A percentile compares a stretch with the other conserved stretches of the same genome.
phyloP scores from a whole-genome alignment of 2,113 vertebrate genomes.

The Crypturellus undulatus region DNA sequence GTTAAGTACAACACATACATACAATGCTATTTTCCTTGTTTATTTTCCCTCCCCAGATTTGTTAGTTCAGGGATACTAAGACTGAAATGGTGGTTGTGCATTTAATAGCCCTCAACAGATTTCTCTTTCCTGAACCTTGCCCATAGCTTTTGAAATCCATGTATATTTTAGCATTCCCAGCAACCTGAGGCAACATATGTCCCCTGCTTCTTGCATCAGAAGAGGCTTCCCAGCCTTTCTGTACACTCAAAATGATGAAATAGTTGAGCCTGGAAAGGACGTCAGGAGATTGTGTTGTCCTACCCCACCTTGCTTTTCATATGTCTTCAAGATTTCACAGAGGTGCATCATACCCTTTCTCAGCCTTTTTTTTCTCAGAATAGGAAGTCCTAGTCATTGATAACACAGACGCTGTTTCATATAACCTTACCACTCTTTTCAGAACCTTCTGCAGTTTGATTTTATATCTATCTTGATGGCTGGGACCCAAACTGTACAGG shows the following conservation, averaged over 20 bases:
- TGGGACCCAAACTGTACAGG: not conserved
- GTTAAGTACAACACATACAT: not conserved
- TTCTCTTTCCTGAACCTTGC: not conserved
- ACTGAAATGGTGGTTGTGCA: not conserved
- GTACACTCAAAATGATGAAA: not conserved
- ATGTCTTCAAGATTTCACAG: not conserved
- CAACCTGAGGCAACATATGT: rapidly evolving
- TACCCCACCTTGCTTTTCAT: not conserved
- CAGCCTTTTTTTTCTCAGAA: not conserved
- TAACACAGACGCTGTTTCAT: not conserved
- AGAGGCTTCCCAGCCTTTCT: not conserved
- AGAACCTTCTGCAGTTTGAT: not conserved
- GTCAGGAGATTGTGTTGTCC: not conserved
- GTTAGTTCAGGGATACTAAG: not conserved
- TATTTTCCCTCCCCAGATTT: not conserved
- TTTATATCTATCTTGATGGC: not conserved
- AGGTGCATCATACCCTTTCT: not conserved
- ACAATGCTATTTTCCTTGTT: not conserved
- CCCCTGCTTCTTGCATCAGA: rapidly evolving
- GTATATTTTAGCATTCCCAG: rapidly evolving
- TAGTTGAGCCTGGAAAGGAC: not conserved
- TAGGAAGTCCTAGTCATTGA: not conserved
- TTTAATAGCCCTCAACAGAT: not conserved
- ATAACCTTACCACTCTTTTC: not conserved
- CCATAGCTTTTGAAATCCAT: not conserved